Base-by-base conservation (phyloP, 2,797 vertebrate genomes). In the Leptatherina wallacei region DNA sequence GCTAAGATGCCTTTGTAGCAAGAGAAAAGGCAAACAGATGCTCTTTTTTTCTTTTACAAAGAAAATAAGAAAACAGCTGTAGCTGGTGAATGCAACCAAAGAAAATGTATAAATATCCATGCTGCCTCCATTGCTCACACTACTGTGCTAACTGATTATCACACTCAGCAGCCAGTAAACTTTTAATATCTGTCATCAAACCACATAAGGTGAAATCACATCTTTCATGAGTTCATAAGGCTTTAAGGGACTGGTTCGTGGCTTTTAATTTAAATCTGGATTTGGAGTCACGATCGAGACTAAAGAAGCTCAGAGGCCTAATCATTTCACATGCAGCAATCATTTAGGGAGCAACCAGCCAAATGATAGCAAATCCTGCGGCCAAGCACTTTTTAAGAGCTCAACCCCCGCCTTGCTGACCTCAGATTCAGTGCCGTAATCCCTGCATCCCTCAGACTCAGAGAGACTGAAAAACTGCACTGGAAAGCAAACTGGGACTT, bases 311-410 rank as follows among this genome's bases (percentile, higher is more conserved):
- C 56, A 75, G 27, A 78, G 67, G 32, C 20, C 47, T 86, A 75
- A 86, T 85, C 78, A 78, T 66, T 73, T 74, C n/a, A 73, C 75
- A 82, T 64, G 74, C 78, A 80, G 75, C 58, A 66, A 51, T 83
- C 64, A 51, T 73, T 84, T 63, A 58, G 35, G 54, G 18, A 80
- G 70, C 65, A 52, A 75, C 30, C 51, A 60, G 78, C 63, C 75
- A 84, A 87, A 88, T 56, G 69, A 84, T 64, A 33, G 65, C 54
- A 84, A 88, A 88, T 87, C 82, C 75, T 52, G 4, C 62, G n/a
- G 12, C 8, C 65, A 33, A 57, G 83, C 76, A 75, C 70, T 78
- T 78, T 65, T 67, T 16, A 80, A 65, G 24, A 76, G 77, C 75
- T 82, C 69, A 75, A 52, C 63, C 14, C 55, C 66, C 33, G 70